These are phyloP conservation scores for Corvus cornix DNA, from an alignment of 2,113 vertebrate species.

Conservation along the genomic window DNA sequence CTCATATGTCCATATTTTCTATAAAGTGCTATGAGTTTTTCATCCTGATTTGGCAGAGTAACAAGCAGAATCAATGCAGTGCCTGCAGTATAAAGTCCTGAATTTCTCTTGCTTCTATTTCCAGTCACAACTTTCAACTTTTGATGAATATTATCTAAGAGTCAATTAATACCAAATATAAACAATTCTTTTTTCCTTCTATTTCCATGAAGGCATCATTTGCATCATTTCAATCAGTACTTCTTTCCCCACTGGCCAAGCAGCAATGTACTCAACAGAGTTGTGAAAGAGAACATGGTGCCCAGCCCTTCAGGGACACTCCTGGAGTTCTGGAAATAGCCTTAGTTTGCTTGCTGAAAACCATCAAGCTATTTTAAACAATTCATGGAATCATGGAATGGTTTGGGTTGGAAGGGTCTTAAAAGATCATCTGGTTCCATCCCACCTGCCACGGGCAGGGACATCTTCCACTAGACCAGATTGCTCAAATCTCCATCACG, in stretches of 20 bases:
- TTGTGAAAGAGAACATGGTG: neutral
- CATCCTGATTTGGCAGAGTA: neutral
- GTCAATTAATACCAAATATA: neutral
- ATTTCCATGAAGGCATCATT: neutral
- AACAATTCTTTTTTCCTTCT: neutral
- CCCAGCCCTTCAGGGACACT: neutral
- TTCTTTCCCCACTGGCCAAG: neutral
- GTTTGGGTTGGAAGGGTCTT: neutral
- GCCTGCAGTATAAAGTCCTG: neutral
- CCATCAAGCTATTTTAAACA: neutral
- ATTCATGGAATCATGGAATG: neutral
- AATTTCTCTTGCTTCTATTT: neutral
- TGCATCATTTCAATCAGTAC: neutral
- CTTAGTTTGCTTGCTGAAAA: neutral
- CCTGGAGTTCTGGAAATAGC: neutral
- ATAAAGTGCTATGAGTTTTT: neutral
- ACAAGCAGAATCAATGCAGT: neutral
- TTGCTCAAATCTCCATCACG: rapidly evolving
- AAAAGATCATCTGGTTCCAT: neutral
- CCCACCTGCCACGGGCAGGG: neutral
- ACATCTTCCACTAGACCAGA: neutral
- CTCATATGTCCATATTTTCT: neutral
- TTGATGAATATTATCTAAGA: neutral
- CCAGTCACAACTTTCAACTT: neutral
- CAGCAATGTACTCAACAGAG: neutral